These are phyloP conservation scores for Caranx ignobilis DNA, from an alignment of 2,113 vertebrate species.

Conservation along the genomic window DNA sequence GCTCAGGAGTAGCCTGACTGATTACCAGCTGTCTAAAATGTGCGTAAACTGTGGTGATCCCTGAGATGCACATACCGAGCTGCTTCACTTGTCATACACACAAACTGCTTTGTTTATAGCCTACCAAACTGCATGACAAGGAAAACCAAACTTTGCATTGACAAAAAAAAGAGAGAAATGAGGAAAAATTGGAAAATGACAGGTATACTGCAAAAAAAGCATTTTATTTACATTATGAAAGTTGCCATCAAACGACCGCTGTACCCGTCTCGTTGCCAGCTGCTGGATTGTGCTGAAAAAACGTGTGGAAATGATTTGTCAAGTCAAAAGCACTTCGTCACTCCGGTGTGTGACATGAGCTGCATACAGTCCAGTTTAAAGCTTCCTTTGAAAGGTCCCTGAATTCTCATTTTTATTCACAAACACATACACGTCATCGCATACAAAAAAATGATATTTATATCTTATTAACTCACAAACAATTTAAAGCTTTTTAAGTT, in stretches of 20 bases:
- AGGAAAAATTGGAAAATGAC: slow-evolving; percentile 38
- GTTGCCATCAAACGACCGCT: slow-evolving; percentile 75
- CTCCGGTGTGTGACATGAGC: slow-evolving; percentile 21
- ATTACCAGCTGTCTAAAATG: not conserved
- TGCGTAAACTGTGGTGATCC: not conserved
- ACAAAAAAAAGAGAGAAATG: slow-evolving; percentile 1
- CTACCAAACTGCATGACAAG: too few species aligned
- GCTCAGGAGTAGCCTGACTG: not conserved
- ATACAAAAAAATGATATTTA: slow-evolving; percentile 82
- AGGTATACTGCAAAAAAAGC: slow-evolving; percentile 67
- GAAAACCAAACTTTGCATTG: not conserved
- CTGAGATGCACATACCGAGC: not conserved
- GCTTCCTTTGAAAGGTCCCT: slow-evolving; percentile 65
- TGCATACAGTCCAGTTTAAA: slow-evolving; percentile 47
- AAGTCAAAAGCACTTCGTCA: slow-evolving; percentile 58
- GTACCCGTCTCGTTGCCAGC: slow-evolving; percentile 67
- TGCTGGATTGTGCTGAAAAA: slow-evolving; percentile 60
- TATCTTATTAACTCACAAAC: slow-evolving; percentile 84
- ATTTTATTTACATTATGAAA: slow-evolving; percentile 86
- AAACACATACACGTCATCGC: slow-evolving; percentile 77
- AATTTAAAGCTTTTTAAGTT: slow-evolving; percentile 77
- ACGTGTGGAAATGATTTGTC: slow-evolving; percentile 53
- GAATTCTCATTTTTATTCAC: slow-evolving; percentile 78
- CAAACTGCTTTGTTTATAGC: too few species aligned
- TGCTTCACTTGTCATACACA: not conserved